Percentiles rank a stretch among this genome's conserved stretches.
These are phyloP conservation scores for Asbolus verrucosus DNA, from an alignment of 1,140 invertebrate genomes.

Conservation along the genomic window DNA sequence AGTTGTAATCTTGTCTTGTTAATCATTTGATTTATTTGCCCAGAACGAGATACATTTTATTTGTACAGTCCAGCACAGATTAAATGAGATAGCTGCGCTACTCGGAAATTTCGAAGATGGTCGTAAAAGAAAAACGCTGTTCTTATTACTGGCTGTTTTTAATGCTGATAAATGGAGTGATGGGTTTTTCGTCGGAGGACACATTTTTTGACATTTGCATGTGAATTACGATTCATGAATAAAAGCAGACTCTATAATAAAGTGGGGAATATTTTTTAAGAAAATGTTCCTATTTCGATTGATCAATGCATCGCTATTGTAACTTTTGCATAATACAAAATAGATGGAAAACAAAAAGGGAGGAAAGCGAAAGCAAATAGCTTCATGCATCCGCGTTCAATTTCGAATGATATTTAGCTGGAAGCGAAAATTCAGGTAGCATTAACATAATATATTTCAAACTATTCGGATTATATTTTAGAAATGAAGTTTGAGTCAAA, in stretches of 20 bases:
- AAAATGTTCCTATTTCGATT: slow-evolving; percentile 29
- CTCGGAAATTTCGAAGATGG: slow-evolving; percentile 12
- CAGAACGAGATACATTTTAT: slow-evolving; percentile 14
- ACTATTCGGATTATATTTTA: slow-evolving; percentile 25
- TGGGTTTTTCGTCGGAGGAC: neutral
- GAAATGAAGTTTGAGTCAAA: no score
- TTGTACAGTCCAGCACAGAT: slow-evolving; percentile 1
- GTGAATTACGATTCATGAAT: neutral
- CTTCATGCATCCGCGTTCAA: neutral
- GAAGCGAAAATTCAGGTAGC: neutral
- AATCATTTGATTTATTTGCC: slow-evolving; percentile 5
- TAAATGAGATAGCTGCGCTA: slow-evolving; percentile 9
- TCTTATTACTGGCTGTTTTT: no score
- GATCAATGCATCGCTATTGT: slow-evolving; percentile 22
- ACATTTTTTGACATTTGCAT: neutral
- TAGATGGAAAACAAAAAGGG: slow-evolving; percentile 22
- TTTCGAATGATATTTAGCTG: slow-evolving; percentile 18
- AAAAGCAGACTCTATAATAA: slow-evolving; percentile 1
- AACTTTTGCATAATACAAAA: slow-evolving; percentile 3
- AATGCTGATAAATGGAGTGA: no score
- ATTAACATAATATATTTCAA: slow-evolving; percentile 28
- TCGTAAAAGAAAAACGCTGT: no score
- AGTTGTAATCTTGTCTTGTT: neutral
- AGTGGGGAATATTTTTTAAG: slow-evolving; percentile 6
- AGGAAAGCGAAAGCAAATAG: neutral